phyloP scores from a whole-genome alignment of 2,113 vertebrate species.

The Passer montanus region DNA sequence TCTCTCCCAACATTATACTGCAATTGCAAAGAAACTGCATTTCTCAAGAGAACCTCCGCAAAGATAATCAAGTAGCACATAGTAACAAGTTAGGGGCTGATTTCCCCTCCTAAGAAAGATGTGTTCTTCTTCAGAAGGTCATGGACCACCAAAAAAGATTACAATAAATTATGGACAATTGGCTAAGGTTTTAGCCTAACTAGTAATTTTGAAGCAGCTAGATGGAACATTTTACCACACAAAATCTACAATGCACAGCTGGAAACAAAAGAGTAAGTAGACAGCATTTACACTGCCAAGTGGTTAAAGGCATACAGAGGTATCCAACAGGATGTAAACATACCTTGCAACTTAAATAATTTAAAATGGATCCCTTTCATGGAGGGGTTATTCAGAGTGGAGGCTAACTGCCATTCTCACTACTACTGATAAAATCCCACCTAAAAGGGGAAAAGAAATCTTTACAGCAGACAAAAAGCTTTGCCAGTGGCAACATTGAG shows the following conservation, averaged over 20 bases:
- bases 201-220: constrained; percentile 31
- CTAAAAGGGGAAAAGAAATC: neutral
- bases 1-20: neutral
- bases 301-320: constrained; percentile 30
- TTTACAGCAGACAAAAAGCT: neutral
- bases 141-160: neutral
- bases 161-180: neutral
- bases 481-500: neutral
- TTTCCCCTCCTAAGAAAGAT: neutral
- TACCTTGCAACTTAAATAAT: constrained; percentile 19
- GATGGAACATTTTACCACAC: neutral
- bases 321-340: constrained; percentile 48
- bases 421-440: neutral
- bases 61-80: neutral
- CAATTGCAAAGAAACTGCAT: neutral
- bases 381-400: neutral
- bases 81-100: neutral
- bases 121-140: neutral
- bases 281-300: constrained; percentile 1
- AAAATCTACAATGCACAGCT: constrained; percentile 42
- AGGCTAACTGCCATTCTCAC: neutral
- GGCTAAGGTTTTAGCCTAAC: neutral
- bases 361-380: neutral
- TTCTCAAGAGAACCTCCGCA: neutral
- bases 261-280: neutral